Evolutionary conservation across 2,888 invertebrate genomes (phyloP), one percentile per base, ranked within the genome.

Genomic region (Psococerastis gibbosa): DNA sequence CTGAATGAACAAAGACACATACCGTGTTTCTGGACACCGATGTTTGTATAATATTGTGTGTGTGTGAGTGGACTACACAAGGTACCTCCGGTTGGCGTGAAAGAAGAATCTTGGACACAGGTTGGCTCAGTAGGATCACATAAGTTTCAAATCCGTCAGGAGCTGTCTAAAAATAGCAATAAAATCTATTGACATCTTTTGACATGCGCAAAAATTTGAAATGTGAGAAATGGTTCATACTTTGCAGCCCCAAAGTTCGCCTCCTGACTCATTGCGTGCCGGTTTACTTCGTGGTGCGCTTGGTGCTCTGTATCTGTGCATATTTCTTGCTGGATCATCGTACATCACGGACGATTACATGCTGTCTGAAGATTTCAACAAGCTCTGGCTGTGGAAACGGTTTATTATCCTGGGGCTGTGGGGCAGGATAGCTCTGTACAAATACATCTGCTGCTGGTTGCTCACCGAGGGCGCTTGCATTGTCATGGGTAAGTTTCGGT

Each of bases 391-490:
- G 45, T 53, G 75, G 8, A 69, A 67, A 51, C 70, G 75, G 44
- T 71, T 78, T 48, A 56, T 79, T 15, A 62, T 79, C 45, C 60
- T 85, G 49, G 84, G 83, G 1, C 53, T 87, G 1, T 94, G 89
- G 87, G 89, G 82, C 1, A 78, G 87, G 57, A 70, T 81, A 45
- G 73, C 75, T 11, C 64, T 95, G 3, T 88, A 87, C 61, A 92
- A 92, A 60, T 97, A 97, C 57, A 81, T 94, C 42, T 80, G 85
- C 1, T 84, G 83, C 57, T 97, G 95, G 95, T 66, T 95, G 35
- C 66, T 97, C 16, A 75, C 87, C 2, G 88, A 88, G 69, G 85
- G 87, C 55, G 77, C 69, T 9, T 70, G 74, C 44, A 73, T 71
- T 51, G 56, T 69, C 47, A 65, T 71, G 51, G 73, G 73, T 72